Percentiles rank a stretch among this genome's conserved stretches.
Evolutionary conservation across 2,113 vertebrate species (phyloP).

Genomic region (Vicugna pacos): DNA sequence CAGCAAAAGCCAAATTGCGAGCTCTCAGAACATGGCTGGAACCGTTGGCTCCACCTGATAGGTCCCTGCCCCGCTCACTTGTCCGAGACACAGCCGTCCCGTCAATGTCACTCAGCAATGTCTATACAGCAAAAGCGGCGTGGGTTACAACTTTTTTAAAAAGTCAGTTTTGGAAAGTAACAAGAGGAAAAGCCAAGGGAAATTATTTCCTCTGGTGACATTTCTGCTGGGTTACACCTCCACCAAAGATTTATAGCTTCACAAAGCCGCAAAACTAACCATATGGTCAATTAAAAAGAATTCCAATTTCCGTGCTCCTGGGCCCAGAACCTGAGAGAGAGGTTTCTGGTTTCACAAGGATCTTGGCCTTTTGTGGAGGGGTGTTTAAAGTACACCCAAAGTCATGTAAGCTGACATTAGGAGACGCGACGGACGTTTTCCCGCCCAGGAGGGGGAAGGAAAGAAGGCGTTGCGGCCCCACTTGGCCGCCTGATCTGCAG

Average conservation of each 20-base stretch:
- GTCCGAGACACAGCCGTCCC: conserved; percentile 48
- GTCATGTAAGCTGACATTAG: background rate
- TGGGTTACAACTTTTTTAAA: background rate
- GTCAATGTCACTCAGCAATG: conserved; percentile 41
- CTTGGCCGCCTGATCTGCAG: background rate
- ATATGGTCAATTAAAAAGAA: conserved; percentile 84
- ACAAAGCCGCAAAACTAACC: conserved; percentile 82
- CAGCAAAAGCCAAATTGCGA: conserved; percentile 80
- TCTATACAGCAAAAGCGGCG: background rate
- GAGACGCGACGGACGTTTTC: background rate
- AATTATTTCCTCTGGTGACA: conserved; percentile 69
- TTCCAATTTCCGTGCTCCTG: conserved; percentile 73
- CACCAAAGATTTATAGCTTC: conserved; percentile 81
- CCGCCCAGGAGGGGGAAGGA: conserved; percentile 28
- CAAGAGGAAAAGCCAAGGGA: conserved; percentile 53
- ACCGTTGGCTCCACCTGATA: background rate
- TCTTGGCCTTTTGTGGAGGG: background rate
- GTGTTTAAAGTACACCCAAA: conserved; percentile 33
- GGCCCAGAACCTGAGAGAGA: conserved; percentile 68
- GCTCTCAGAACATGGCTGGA: conserved; percentile 68
- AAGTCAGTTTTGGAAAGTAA: conserved; percentile 9
- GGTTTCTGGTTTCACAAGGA: conserved; percentile 73
- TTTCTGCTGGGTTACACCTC: conserved; percentile 77
- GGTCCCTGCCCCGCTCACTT: conserved; percentile 61
- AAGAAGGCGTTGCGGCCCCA: background rate